Evolutionary conservation across 2,888 invertebrate species (phyloP), one percentile per base, ranked within the genome.

Genomic region (Cosmorhoe ocellata): DNA sequence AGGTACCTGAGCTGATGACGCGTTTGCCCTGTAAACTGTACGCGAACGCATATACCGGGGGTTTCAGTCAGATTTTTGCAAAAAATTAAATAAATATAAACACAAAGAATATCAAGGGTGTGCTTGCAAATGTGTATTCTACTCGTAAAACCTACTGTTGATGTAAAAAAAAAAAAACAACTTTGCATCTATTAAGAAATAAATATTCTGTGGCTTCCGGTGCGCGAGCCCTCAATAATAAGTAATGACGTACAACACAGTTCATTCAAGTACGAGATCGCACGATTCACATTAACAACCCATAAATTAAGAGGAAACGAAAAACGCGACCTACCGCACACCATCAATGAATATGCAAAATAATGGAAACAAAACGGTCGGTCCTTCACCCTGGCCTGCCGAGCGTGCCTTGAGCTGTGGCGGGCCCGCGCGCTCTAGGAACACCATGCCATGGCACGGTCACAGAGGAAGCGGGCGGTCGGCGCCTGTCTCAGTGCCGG

Each of bases 311-410:
- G 53, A 61, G 66, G 63, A 64, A 69, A 67, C 65, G 65, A 72
- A 73, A 73, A 71, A 66, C 66, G 65, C 70, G 79, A 77, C 76
- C 76, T 78, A 74, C 78, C 76, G 60, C 75, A 77, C 68, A 65
- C 59, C 67, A 62, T 66, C 61, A 65, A 66, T 74, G 70, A 76
- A 76, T 78, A 79, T 79, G 76, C 73, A 70, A 76, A 61, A 61
- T 66, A 65, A 67, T 67, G 69, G 71, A 72, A 76, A 71, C 68
- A 69, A 70, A 69, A 61, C 61, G 61, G 59, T 53, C 59, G 61
- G 62, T 56, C 59, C 58, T 61, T 61, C 44, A 61, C 62, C 66
- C 62, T 56, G 44, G 33, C 44, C 31, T 1, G 41, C 40, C 33
- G 26, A 26, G 39, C 40, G 44, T 26, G 45, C 38, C 39, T 46